These are phyloP conservation scores for Papilio helenus DNA, from an alignment of 1,140 invertebrate species.

Conservation along the genomic window DNA sequence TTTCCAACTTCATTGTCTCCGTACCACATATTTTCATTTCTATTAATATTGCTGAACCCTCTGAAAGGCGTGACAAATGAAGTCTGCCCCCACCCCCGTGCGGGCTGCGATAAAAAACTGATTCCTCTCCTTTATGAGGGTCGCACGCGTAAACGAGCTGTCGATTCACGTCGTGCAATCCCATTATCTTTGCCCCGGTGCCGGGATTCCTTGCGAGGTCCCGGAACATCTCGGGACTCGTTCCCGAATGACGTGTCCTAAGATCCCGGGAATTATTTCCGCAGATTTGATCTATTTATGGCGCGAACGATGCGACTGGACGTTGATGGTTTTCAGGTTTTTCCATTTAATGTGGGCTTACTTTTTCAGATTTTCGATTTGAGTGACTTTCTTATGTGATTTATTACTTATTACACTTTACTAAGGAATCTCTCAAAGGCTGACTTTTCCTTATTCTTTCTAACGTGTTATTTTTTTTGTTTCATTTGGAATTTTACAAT, in stretches of 20 bases:
- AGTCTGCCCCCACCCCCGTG: not conserved
- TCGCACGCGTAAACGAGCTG: conserved; percentile 29
- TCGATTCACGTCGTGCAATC: conserved; percentile 30
- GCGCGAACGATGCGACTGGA: conserved; percentile 39
- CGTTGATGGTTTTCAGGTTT: conserved; percentile 50
- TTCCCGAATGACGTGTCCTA: conserved; percentile 39
- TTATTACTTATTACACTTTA: conserved; percentile 18
- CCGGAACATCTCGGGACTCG: conserved; percentile 38
- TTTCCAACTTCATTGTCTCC: not conserved
- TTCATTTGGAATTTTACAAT: not conserved
- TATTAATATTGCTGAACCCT: conserved; percentile 12
- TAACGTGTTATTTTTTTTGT: not conserved
- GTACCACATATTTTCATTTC: not conserved
- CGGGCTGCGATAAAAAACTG: conserved; percentile 23
- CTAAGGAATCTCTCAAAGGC: not conserved
- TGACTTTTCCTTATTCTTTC: not conserved
- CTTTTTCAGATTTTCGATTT: conserved; percentile 18
- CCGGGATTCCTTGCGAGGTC: conserved; percentile 23
- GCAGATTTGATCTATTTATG: conserved; percentile 53
- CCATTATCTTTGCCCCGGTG: conserved; percentile 25
- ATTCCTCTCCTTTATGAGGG: conserved; percentile 5
- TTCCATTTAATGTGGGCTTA: conserved; percentile 37
- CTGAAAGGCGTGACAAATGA: not conserved
- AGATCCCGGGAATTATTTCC: conserved; percentile 44
- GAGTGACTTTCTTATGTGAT: not conserved